Evolutionary conservation across 2,113 vertebrate genomes (phyloP).

Genomic region (Miniopterus natalensis): DNA sequence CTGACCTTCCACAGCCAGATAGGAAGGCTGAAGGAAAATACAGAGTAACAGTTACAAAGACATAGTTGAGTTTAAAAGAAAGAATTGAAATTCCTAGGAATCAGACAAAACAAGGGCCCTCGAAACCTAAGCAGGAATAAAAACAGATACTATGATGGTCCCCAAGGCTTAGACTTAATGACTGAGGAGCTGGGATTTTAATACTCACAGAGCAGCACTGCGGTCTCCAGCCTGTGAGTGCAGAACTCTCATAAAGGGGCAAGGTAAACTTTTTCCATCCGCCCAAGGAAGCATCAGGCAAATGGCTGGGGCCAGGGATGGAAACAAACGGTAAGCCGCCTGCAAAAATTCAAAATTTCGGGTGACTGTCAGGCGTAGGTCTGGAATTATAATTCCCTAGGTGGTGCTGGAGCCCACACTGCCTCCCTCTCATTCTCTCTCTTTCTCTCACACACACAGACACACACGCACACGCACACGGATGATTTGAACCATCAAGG

Average conservation of each 20-base stretch:
- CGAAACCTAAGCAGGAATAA: background rate
- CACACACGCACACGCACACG: background rate
- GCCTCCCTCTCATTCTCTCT: background rate
- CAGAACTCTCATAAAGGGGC: background rate
- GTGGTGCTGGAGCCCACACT: background rate
- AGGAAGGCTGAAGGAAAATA: background rate
- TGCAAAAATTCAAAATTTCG: constrained; percentile 42
- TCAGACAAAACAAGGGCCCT: background rate
- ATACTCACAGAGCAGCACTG: background rate
- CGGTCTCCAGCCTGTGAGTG: background rate
- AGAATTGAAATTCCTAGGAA: background rate
- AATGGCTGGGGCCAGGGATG: background rate
- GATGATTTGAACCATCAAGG: background rate
- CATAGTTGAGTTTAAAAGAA: background rate
- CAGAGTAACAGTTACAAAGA: background rate
- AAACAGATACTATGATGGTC: background rate
- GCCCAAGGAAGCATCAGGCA: background rate
- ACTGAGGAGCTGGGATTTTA: background rate
- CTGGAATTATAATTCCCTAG: background rate
- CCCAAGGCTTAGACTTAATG: background rate
- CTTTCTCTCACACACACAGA: background rate
- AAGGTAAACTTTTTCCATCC: background rate
- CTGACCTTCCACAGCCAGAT: background rate
- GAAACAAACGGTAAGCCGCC: constrained; percentile 8
- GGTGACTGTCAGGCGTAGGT: background rate